These are phyloP conservation scores for Aphaenogaster rudis DNA, from an alignment of 1,140 invertebrate species.

Conservation along the genomic window DNA sequence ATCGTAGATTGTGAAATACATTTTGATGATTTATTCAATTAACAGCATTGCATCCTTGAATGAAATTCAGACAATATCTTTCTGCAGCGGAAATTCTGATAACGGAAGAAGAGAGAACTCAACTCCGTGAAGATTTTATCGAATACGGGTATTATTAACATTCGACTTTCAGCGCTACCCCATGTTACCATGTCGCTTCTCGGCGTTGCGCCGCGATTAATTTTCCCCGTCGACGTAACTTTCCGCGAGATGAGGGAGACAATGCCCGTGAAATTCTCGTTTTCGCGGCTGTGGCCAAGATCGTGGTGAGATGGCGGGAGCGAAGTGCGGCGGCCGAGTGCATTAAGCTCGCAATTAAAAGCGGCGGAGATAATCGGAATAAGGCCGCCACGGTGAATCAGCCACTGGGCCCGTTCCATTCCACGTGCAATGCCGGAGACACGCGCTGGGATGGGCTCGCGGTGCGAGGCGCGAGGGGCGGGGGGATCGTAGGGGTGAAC, in stretches of 20 bases:
- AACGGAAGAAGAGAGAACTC: not conserved
- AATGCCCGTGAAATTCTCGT: conserved; percentile 60
- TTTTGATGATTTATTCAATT: not conserved
- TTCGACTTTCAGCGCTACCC: not conserved
- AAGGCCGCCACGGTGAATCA: conserved; percentile 59
- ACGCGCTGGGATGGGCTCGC: not conserved
- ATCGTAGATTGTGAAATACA: not conserved
- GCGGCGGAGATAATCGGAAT: conserved; percentile 71
- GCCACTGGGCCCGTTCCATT: conserved; percentile 24
- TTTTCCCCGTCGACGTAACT: conserved; percentile 38
- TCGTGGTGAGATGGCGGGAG: conserved; percentile 50
- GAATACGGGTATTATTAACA: conserved; percentile 11
- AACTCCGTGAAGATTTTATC: not conserved
- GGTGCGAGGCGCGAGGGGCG: not conserved
- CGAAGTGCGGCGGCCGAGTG: conserved; percentile 43
- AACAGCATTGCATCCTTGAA: not conserved
- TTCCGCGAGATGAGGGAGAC: conserved; percentile 37
- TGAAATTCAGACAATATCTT: not conserved
- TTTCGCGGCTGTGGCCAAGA: conserved; percentile 28
- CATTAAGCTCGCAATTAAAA: conserved; percentile 78
- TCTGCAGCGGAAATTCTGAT: not conserved
- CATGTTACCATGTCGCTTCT: not conserved
- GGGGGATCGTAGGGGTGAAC: not conserved
- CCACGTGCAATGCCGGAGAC: conserved; percentile 12
- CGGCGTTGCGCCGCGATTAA: conserved; percentile 28